These are phyloP conservation scores for Parasteatoda tepidariorum DNA, from an alignment of 1,140 invertebrate genomes.

Conservation along the genomic window DNA sequence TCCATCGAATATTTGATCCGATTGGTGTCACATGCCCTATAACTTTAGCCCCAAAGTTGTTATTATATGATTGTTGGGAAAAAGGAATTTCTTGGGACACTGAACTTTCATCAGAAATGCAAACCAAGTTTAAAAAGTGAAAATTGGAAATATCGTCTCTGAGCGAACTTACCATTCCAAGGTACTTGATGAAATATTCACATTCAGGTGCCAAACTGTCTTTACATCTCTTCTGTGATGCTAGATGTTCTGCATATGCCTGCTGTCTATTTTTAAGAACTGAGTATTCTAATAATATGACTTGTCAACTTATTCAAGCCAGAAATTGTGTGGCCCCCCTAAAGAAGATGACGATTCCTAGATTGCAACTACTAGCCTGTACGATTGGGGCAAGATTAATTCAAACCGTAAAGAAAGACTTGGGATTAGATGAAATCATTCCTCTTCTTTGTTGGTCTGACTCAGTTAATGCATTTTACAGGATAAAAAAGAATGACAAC, in stretches of 20 bases:
- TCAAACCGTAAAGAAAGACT: too few species aligned
- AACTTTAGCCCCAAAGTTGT: neutral
- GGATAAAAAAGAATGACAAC: too few species aligned
- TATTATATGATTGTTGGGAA: constrained; percentile 36
- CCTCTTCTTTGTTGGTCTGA: too few species aligned
- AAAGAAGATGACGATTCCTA: constrained; percentile 50
- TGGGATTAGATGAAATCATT: too few species aligned
- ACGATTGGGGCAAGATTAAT: neutral
- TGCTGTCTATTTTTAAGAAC: neutral
- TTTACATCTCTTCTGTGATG: neutral
- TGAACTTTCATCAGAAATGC: neutral
- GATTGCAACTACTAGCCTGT: constrained; percentile 47
- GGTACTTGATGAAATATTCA: neutral
- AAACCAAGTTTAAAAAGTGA: neutral
- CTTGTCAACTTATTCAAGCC: constrained; percentile 12
- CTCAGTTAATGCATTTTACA: too few species aligned
- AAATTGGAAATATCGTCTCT: neutral
- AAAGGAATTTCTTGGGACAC: constrained; percentile 16
- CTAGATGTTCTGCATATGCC: neutral
- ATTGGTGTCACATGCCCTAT: constrained; percentile 26
- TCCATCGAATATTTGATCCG: constrained; percentile 40
- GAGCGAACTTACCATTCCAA: neutral
- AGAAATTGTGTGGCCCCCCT: constrained; percentile 47
- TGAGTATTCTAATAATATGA: neutral
- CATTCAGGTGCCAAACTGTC: neutral